Percentiles rank a stretch among this genome's conserved stretches.
These are phyloP conservation scores for Lepus americanus DNA, from an alignment of 2,113 vertebrate genomes.

Conservation along the genomic window DNA sequence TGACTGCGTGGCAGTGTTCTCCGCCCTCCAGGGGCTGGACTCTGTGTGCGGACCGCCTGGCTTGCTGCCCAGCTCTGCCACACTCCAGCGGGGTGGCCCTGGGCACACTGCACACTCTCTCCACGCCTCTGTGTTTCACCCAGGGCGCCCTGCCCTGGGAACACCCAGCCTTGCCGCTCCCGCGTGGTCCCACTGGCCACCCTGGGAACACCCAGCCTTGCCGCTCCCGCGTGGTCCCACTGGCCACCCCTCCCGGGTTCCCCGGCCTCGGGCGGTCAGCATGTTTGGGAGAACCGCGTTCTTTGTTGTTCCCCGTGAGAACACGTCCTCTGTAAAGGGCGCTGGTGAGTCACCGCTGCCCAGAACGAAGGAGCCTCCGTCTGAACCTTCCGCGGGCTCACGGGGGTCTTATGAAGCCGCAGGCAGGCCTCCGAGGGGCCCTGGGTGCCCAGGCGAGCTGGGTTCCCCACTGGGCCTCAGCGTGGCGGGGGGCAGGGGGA, in stretches of 20 bases:
- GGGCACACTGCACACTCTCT: background rate
- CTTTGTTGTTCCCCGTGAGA: conserved; percentile 58
- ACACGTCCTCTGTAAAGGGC: conserved; percentile 60
- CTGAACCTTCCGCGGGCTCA: conserved; percentile 13
- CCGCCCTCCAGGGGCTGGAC: background rate
- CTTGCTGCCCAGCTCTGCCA: background rate
- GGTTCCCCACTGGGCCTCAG: background rate
- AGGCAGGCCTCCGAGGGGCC: conserved; percentile 51
- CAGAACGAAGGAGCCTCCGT: conserved; percentile 69
- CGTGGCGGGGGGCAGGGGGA: background rate
- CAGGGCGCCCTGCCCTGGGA: background rate
- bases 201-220: no score
- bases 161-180: no score
- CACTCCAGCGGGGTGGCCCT: background rate
- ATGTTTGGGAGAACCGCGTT: conserved; percentile 60
- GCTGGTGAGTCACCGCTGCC: conserved; percentile 52
- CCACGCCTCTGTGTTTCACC: background rate
- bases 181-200: no score
- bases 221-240: no score
- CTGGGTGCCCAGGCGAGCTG: conserved; percentile 54
- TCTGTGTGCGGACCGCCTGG: background rate
- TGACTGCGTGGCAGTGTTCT: background rate
- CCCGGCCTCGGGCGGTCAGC: no score
- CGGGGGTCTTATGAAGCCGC: background rate
- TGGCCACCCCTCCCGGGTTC: no score